A percentile compares a stretch with the other conserved stretches of the same genome.
Evolutionary conservation across 35 echinoderm and acorn worm species (phyloP).

Genomic region (Lytechinus variegatus): DNA sequence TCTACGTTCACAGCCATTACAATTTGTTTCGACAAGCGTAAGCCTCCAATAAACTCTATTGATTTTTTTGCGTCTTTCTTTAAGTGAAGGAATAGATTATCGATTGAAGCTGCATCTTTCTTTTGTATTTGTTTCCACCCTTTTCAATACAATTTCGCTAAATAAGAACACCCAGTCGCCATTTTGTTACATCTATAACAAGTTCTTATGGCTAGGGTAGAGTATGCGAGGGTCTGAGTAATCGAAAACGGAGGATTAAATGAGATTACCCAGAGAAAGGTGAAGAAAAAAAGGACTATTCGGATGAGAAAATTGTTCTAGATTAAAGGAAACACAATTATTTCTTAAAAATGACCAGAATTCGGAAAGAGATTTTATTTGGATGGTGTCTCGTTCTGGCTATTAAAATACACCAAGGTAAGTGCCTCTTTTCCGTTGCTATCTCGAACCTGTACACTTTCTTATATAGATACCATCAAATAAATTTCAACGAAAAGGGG

Average conservation of each 20-base stretch:
- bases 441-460: no score
- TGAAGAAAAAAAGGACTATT: not conserved
- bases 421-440: not conserved
- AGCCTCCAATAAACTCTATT: not conserved
- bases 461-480: no score
- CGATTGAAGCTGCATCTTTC: not conserved
- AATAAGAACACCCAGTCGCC: not conserved
- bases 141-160: not conserved
- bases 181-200: not conserved
- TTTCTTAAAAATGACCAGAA: not conserved
- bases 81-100: not conserved
- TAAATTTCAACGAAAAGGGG: no score
- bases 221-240: no score
- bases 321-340: no score
- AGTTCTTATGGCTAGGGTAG: no score
- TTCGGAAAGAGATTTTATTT: not conserved
- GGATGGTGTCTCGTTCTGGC: not conserved
- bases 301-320: not conserved
- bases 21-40: not conserved
- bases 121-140: not conserved
- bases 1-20: not conserved
- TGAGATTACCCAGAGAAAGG: not conserved
- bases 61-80: not conserved
- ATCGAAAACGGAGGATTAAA: not conserved
- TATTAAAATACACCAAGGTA: not conserved